A percentile compares a stretch with the other conserved stretches of the same genome.
Evolutionary conservation across 2,113 vertebrate genomes (phyloP).

Genomic region (Balaeniceps rex): DNA sequence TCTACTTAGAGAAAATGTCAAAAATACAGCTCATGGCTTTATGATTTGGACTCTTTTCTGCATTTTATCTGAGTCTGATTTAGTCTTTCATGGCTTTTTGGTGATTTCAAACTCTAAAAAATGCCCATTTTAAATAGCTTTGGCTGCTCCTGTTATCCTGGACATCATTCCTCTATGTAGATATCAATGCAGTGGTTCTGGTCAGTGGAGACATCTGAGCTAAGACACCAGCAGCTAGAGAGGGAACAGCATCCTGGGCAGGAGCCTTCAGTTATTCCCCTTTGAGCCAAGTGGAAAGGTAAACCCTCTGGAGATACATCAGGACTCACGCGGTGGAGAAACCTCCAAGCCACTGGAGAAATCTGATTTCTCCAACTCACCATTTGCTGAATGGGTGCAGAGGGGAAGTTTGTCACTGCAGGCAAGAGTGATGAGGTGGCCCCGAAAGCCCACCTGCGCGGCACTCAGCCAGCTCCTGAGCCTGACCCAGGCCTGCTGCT

Average conservation of each 20-base stretch:
- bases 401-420: background rate
- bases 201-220: background rate
- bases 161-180: background rate
- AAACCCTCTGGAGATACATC: background rate
- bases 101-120: background rate
- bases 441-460: fast-evolving
- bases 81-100: background rate
- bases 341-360: background rate
- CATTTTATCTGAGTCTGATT: background rate
- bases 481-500: background rate
- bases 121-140: background rate
- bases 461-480: background rate
- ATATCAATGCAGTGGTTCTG: background rate
- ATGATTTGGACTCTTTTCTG: background rate
- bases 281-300: background rate
- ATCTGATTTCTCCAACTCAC: background rate
- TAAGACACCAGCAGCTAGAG: background rate
- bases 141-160: background rate
- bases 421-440: background rate
- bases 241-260: background rate
- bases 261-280: background rate
- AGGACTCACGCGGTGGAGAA: background rate
- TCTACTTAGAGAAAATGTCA: background rate
- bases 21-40: background rate
- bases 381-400: background rate